phyloP scores from a whole-genome alignment of 1,140 invertebrate species.

The Pygmarrhopalites habei region DNA sequence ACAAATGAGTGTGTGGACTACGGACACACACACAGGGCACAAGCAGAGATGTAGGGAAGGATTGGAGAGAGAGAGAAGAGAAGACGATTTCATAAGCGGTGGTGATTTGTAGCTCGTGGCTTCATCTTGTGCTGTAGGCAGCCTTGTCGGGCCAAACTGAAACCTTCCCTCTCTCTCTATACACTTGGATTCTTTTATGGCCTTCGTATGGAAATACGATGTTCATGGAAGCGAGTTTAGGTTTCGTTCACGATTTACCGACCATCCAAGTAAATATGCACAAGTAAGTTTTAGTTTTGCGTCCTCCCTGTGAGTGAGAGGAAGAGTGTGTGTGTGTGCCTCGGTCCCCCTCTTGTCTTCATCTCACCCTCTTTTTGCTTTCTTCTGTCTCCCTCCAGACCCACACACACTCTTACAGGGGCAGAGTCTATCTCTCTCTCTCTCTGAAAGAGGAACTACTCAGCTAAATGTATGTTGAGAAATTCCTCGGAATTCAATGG shows the following conservation, averaged over 20 bases:
- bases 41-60: not conserved
- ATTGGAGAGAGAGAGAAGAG: constrained; percentile 8
- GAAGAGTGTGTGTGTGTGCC: too few species aligned
- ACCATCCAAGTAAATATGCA: constrained; percentile 7
- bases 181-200: constrained; percentile 35
- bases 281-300: constrained; percentile 6
- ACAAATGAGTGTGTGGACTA: too few species aligned
- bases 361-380: not conserved
- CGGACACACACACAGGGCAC: not conserved
- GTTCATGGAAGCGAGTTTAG: constrained; percentile 22
- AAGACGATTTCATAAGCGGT: constrained; percentile 26
- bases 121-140: constrained; percentile 12
- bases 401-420: not conserved
- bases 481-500: not conserved
- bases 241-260: constrained; percentile 7
- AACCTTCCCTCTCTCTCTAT: not conserved
- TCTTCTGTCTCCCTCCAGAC: not conserved
- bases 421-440: constrained; percentile 12
- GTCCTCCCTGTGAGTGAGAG: too few species aligned
- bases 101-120: constrained; percentile 33
- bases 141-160: not conserved
- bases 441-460: not conserved
- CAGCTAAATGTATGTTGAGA: not conserved
- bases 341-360: not conserved
- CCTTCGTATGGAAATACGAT: constrained; percentile 37